Conservation (phyloP, 2,797 vertebrate genomes). For the Peromyscus eremicus region DNA sequence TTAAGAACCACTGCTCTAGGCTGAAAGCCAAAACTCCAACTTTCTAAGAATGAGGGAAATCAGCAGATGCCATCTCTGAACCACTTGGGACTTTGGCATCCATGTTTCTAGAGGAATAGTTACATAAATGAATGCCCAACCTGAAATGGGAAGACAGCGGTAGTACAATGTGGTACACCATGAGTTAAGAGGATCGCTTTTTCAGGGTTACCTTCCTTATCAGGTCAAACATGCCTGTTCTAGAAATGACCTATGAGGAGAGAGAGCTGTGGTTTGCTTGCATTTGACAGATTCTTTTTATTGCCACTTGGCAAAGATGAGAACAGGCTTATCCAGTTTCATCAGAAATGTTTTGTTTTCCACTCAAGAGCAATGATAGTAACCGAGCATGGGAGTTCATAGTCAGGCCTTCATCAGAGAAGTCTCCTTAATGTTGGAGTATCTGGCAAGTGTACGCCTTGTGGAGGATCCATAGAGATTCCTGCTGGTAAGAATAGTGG, state of each 20-base stretch:
- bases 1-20: background rate
- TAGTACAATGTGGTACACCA: background rate
- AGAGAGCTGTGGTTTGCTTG: constrained; percentile 13
- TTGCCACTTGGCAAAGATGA: constrained; percentile 65
- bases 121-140: background rate
- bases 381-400: background rate
- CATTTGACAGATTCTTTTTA: constrained; percentile 73
- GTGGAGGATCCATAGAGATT: background rate
- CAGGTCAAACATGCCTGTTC: constrained; percentile 32
- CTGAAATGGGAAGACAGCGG: background rate
- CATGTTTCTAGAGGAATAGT: constrained; percentile 4
- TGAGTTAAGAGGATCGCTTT: background rate
- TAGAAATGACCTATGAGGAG: background rate
- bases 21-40: background rate
- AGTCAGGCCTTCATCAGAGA: constrained; percentile 28
- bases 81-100: background rate
- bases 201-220: background rate
- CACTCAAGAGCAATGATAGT: constrained; percentile 56
- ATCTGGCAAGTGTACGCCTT: background rate
- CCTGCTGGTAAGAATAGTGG: background rate
- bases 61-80: constrained; percentile 29
- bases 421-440: background rate
- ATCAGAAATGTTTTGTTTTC: constrained; percentile 70
- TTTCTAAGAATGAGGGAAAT: constrained; percentile 17
- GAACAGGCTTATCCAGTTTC: constrained; percentile 80